These are phyloP conservation scores for Grallaria varia DNA, from an alignment of 2,113 vertebrate genomes.

Conservation along the genomic window DNA sequence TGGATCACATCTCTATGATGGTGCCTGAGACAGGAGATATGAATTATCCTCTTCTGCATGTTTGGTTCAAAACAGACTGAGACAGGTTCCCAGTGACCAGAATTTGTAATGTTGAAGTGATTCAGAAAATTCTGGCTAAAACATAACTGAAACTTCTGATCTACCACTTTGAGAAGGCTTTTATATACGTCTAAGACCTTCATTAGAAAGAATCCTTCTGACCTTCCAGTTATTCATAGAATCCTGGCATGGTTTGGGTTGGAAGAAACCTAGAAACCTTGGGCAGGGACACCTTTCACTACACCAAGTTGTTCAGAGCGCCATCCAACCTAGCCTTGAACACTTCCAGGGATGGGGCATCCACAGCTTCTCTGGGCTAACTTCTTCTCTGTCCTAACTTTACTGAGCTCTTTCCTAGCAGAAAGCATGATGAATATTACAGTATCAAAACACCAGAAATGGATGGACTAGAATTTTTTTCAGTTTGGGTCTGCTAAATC, in stretches of 20 bases:
- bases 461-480: neutral
- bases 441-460: neutral
- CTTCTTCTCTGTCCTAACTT: neutral
- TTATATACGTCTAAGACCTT: neutral
- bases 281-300: neutral
- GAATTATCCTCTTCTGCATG: neutral
- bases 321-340: neutral
- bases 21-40: neutral
- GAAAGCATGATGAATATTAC: neutral
- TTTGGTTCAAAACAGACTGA: neutral
- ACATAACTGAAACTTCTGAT: accelerated
- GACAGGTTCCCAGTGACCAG: neutral
- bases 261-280: neutral
- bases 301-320: neutral
- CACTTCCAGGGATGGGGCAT: neutral
- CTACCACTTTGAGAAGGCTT: neutral
- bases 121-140: neutral
- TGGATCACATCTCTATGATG: accelerated
- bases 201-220: neutral
- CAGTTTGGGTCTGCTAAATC: neutral
- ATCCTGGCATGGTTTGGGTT: neutral
- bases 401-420: neutral
- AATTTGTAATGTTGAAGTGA: neutral
- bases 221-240: neutral
- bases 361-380: too few relatives aligned